Conservation (phyloP, 2,113 vertebrate species). For the Phaethornis superciliosus region DNA sequence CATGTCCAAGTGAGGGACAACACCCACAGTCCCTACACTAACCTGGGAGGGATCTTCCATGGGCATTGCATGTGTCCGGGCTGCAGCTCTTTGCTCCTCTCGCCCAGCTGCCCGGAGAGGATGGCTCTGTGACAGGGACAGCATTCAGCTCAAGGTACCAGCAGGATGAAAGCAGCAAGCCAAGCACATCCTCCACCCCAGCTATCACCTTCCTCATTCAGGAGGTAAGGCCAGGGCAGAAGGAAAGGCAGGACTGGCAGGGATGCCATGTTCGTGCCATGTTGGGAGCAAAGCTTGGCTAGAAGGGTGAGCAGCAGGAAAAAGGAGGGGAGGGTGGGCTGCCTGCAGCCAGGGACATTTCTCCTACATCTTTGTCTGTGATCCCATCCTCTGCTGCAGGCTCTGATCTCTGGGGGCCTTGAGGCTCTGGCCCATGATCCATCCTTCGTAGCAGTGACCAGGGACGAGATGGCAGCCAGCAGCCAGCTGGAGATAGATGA, state of each 20-base stretch:
- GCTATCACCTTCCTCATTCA: slow-evolving; percentile 82
- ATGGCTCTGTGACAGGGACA: background rate
- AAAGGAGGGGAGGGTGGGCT: background rate
- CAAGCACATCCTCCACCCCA: background rate
- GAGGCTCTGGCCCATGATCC: slow-evolving; percentile 75
- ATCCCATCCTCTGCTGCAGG: slow-evolving; percentile 67
- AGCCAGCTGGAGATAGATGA: slow-evolving; percentile 75
- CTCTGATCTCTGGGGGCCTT: slow-evolving; percentile 79
- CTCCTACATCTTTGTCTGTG: background rate
- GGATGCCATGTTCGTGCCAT: accelerated
- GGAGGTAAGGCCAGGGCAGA: slow-evolving; percentile 75
- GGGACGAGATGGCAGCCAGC: slow-evolving; percentile 81
- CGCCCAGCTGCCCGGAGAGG: background rate
- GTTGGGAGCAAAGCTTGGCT: background rate
- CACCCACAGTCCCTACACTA: background rate
- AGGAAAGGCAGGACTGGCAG: background rate
- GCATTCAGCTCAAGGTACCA: background rate
- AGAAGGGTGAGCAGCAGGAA: background rate
- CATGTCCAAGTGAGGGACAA: background rate
- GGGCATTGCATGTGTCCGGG: background rate
- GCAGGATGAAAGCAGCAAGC: background rate
- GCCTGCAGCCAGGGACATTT: background rate
- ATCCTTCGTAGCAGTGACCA: slow-evolving; percentile 74
- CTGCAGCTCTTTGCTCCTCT: slow-evolving; percentile 8
- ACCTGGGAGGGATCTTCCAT: background rate